Base-by-base conservation (phyloP, 2,797 vertebrate species). In the Myotis planiceps region DNA sequence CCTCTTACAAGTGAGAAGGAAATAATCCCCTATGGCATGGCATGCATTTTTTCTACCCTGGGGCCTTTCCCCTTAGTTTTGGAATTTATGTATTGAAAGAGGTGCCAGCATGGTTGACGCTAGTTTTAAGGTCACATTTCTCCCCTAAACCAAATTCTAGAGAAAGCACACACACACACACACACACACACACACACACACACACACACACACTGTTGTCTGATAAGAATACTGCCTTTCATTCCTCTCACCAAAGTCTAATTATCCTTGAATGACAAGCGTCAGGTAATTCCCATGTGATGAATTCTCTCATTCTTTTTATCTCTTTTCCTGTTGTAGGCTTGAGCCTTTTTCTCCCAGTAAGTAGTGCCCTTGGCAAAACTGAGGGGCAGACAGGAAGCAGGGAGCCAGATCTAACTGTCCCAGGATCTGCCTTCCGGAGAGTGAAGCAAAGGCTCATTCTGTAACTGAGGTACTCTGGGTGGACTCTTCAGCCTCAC, bases 201-300 rank as follows among this genome's bases (percentile, higher is more conserved):
- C 53, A 55, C 53, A 55, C 53, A 55, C 53, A 53, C 51, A 53
- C 51, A 23, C 16, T 82, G 25, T 14, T 55, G 6, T 65, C 29
- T 63, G 25, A 81, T 83, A 86, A 94, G 29, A 66, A 71, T 37
- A 55, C 65, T 74, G 42, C 32, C 55, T 93, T 88, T 94, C 74
- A 71, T 95, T 86, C 16, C 29, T 75, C 45, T 96, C 75, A 66
- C 49, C 51, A 29, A 72, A 6, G 29, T 84, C 45, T 88, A 91
- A 96, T 92, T 94, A 83, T 63, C n/a, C 15, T 94, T 95, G 55
- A 90, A 53, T 95, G 88, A 90, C 88, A 82, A 82, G 32, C 32
- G 63, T 94, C 84, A 90, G 37, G 74, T 90, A 58, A 87, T 75
- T 78, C 68, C 74, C 27, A 0, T 3, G 5, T 75, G 75, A 94